Evolutionary conservation across 2,888 invertebrate genomes (phyloP), one percentile per base, ranked within the genome.

Genomic region (Synergus itoensis): DNA sequence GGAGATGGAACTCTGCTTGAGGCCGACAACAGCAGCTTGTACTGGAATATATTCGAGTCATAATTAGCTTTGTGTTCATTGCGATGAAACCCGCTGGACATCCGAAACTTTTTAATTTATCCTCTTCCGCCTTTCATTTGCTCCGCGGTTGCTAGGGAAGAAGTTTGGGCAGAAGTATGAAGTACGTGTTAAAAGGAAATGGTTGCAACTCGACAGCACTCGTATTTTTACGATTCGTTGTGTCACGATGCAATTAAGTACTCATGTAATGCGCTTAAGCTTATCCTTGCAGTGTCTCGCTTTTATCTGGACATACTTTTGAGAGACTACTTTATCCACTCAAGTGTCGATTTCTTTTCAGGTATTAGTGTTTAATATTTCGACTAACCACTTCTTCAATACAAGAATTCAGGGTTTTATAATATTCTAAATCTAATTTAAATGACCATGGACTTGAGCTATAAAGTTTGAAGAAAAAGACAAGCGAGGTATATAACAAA

Each of bases 31-130:
- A 21, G 40, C 67, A 67, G 40, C n/a, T 18, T 87, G 81, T 85
- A 81, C 82, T 80, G 81, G 84, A 86, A 86, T 86, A 83, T 82
- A 85, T 84, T 76, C 84, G 83, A 78, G 79, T 75, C 82, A 83
- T 89, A 87, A 89, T 89, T 88, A 87, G 85, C 88, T 87, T 88
- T 87, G 82, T 88, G 81, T 80, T 83, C 84, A 79, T 79, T 79
- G 65, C 75, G 78, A 83, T 85, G 83, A 85, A 79, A 83, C 86
- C 84, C 81, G 81, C 87, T 78, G 86, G 84, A 87, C 87, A 81
- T 87, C 86, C 81, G 79, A 81, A 86, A 86, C 86, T 86, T 86
- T 81, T 67, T 40, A 62, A 62, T 62, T 28, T 28, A 28, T 62
- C 12, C 41, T 18, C 16, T 67, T 41, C 43, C 43, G 1, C 43